A percentile compares a stretch with the other conserved stretches of the same genome.
These are phyloP conservation scores for Anagrus nilaparvatae DNA, from an alignment of 1,140 invertebrate genomes.

Conservation along the genomic window DNA sequence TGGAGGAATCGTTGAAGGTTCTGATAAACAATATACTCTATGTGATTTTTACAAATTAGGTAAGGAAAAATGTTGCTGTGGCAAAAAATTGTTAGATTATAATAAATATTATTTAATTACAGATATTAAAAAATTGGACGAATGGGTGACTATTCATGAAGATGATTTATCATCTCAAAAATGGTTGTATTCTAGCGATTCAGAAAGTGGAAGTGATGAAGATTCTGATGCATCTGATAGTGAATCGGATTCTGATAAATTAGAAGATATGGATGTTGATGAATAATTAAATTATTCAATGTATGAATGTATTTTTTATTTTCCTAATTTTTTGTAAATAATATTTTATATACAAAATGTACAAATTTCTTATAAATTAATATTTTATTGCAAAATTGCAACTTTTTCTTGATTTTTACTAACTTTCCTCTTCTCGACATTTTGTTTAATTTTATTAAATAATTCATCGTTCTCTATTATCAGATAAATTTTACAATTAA, in stretches of 20 bases:
- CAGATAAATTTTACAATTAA: slow-evolving; percentile 28
- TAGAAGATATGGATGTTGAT: slow-evolving; percentile 30
- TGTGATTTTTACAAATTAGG: slow-evolving; percentile 75
- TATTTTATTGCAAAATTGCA: too few species aligned
- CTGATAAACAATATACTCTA: slow-evolving; percentile 72
- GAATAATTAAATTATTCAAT: slow-evolving; percentile 17
- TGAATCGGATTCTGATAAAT: slow-evolving; percentile 33
- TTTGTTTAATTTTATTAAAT: slow-evolving; percentile 20
- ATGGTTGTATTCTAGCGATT: slow-evolving; percentile 65
- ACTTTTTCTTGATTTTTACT: too few species aligned
- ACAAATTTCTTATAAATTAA: too few species aligned
- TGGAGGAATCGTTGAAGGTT: slow-evolving; percentile 78
- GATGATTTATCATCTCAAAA: slow-evolving; percentile 55
- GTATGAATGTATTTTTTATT: not conserved
- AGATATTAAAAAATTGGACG: slow-evolving; percentile 76
- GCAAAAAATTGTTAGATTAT: slow-evolving; percentile 3
- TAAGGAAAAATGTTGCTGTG: slow-evolving; percentile 26
- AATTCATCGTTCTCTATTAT: slow-evolving; percentile 15
- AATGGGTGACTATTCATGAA: slow-evolving; percentile 71
- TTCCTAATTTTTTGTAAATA: slow-evolving; percentile 10
- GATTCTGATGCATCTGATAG: slow-evolving; percentile 26
- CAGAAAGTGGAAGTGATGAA: slow-evolving; percentile 40
- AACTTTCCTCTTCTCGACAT: slow-evolving; percentile 27
- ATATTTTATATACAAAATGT: slow-evolving; percentile 13
- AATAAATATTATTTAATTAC: slow-evolving; percentile 14